These are phyloP conservation scores for Amblyopsis rosae DNA, from an alignment of 2,113 vertebrate genomes.

Conservation along the genomic window DNA sequence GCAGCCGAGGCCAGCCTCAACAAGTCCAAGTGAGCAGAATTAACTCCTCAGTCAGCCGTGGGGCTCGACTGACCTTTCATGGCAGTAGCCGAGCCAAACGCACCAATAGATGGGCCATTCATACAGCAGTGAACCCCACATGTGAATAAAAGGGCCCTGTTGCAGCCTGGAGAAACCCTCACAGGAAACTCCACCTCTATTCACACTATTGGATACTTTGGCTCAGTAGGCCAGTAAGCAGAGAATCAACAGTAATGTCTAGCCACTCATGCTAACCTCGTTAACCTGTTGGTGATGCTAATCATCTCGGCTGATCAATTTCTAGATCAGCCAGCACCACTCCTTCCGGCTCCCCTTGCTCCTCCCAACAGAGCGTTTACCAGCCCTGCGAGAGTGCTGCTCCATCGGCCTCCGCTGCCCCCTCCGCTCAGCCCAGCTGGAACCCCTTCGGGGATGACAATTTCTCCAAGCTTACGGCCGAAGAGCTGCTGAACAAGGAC, in stretches of 20 bases:
- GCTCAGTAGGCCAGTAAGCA: constrained; percentile 15
- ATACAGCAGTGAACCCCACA: constrained; percentile 32
- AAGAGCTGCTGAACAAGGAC: constrained; percentile 97
- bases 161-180: constrained; percentile 10
- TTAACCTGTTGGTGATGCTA: neutral
- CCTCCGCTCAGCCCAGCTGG: constrained; percentile 80
- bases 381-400: constrained; percentile 56
- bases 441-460: constrained; percentile 98
- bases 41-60: constrained; percentile 33
- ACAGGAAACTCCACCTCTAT: constrained; percentile 24
- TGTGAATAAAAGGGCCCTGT: constrained; percentile 42
- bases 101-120: constrained; percentile 54
- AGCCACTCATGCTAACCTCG: constrained; percentile 4
- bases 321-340: constrained; percentile 95
- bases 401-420: constrained; percentile 15
- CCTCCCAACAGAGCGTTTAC: constrained; percentile 80
- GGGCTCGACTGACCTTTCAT: constrained; percentile 58
- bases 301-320: neutral
- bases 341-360: constrained; percentile 86
- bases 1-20: constrained; percentile 97
- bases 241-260: neutral
- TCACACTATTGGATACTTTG: constrained; percentile 36
- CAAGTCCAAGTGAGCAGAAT: constrained; percentile 92
- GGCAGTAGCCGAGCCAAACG: constrained; percentile 23
- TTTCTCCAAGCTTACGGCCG: constrained; percentile 96